phyloP scores from a whole-genome alignment of 2,888 invertebrate genomes.

The Gryllus longicercus region DNA sequence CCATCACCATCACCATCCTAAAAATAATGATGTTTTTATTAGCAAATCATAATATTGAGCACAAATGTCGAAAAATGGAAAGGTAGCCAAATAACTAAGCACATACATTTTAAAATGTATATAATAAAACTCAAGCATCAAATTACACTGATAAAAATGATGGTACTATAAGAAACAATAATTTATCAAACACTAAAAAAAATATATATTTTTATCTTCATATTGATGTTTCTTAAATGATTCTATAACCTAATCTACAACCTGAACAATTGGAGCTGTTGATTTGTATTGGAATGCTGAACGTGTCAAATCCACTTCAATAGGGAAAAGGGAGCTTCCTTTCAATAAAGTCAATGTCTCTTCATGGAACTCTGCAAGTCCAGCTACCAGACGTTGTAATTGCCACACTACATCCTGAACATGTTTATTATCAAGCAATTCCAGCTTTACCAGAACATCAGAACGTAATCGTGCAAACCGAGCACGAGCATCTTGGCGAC shows the following conservation, averaged over 20 bases:
- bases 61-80: no score
- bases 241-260: neutral
- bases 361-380: conserved; percentile 71
- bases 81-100: no score
- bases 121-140: no score
- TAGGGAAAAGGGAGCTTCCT: conserved; percentile 77
- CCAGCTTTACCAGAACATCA: conserved; percentile 95
- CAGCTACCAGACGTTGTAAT: conserved; percentile 76
- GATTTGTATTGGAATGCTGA: conserved; percentile 89
- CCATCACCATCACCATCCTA: conserved; percentile 32
- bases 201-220: no score
- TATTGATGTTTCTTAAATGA: no score
- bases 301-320: conserved; percentile 90
- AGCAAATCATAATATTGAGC: no score
- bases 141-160: no score
- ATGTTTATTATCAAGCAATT: conserved; percentile 95
- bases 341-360: conserved; percentile 75
- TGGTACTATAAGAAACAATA: no score
- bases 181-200: no score
- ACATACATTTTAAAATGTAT: no score
- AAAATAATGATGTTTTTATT: neutral
- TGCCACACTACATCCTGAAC: conserved; percentile 92
- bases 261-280: conserved; percentile 43
- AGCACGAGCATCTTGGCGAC: conserved; percentile 88
- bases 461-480: conserved; percentile 79